A percentile compares a stretch with the other conserved stretches of the same genome.
phyloP scores from a whole-genome alignment of 2,797 vertebrate species.

The Sebastolobus altivelis region DNA sequence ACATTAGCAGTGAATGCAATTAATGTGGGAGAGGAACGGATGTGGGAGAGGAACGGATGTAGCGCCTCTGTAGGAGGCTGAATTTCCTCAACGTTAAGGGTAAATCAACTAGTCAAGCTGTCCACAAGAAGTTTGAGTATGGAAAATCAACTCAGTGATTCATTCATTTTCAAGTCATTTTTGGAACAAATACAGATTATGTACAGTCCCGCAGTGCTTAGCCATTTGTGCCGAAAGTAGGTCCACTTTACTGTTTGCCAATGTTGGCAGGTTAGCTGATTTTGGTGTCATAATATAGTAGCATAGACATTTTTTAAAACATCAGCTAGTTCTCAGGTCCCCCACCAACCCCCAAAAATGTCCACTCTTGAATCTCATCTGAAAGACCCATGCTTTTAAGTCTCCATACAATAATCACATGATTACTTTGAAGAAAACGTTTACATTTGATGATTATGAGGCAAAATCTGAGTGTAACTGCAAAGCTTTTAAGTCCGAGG shows the following conservation, averaged over 20 bases:
- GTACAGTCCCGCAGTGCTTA: slow-evolving; percentile 2
- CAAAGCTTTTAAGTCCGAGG: background rate
- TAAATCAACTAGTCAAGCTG: background rate
- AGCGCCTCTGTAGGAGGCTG: slow-evolving; percentile 41
- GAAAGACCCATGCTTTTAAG: background rate
- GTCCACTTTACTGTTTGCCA: background rate
- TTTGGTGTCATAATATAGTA: too few relatives aligned
- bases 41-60: background rate
- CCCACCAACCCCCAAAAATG: too few relatives aligned
- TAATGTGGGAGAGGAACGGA: slow-evolving; percentile 30
- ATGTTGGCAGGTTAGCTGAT: too few relatives aligned
- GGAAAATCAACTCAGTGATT: slow-evolving; percentile 51
- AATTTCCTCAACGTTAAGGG: slow-evolving; percentile 32
- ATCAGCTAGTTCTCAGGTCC: background rate
- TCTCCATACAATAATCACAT: background rate
- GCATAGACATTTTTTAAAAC: background rate
- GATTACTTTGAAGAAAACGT: background rate
- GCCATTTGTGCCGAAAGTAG: background rate
- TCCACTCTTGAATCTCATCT: too few relatives aligned
- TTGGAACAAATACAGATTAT: slow-evolving; percentile 5
- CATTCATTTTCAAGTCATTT: slow-evolving; percentile 32
- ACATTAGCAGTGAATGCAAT: slow-evolving; percentile 7
- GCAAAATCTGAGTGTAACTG: background rate
- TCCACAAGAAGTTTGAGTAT: slow-evolving; percentile 14
- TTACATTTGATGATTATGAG: background rate